Evolutionary conservation across 2,888 invertebrate genomes (phyloP).

Genomic region (Suillia variegata): DNA sequence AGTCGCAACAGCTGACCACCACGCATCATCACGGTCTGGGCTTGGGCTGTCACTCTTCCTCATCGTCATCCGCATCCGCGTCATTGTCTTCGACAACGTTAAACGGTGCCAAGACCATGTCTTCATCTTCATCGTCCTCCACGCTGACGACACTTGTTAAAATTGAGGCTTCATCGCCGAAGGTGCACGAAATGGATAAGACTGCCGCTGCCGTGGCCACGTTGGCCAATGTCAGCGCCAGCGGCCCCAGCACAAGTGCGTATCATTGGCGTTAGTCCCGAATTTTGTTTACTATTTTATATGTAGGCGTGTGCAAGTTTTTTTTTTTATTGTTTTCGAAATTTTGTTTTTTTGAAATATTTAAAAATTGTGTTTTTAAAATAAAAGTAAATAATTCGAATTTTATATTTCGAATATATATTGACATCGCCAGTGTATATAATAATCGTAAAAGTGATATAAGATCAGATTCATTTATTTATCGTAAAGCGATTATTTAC

Average conservation of each 20-base stretch:
- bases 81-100: no score
- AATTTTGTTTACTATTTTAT: no score
- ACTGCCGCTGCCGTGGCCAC: slow-evolving; percentile 19
- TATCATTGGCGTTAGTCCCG: no score
- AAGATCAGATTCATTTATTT: no score
- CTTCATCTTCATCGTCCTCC: slow-evolving; percentile 48
- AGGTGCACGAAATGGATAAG: slow-evolving; percentile 55
- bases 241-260: slow-evolving; percentile 47
- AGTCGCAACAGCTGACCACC: slow-evolving; percentile 28
- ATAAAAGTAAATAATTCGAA: no score
- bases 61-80: slow-evolving; percentile 43
- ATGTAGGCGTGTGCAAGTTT: no score
- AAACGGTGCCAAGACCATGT: slow-evolving; percentile 56
- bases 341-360: slow-evolving; percentile 6
- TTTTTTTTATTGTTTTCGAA: slow-evolving; percentile 3
- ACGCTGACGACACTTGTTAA: slow-evolving; percentile 58
- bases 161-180: slow-evolving; percentile 60
- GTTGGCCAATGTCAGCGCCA: slow-evolving; percentile 13
- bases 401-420: no score
- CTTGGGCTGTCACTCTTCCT: slow-evolving; percentile 38
- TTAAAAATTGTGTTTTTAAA: no score
- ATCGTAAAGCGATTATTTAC: no score
- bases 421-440: no score
- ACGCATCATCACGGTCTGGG: slow-evolving; percentile 18
- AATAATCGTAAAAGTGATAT: no score